phyloP scores from a whole-genome alignment of 1,140 invertebrate species.

The Atta texana region DNA sequence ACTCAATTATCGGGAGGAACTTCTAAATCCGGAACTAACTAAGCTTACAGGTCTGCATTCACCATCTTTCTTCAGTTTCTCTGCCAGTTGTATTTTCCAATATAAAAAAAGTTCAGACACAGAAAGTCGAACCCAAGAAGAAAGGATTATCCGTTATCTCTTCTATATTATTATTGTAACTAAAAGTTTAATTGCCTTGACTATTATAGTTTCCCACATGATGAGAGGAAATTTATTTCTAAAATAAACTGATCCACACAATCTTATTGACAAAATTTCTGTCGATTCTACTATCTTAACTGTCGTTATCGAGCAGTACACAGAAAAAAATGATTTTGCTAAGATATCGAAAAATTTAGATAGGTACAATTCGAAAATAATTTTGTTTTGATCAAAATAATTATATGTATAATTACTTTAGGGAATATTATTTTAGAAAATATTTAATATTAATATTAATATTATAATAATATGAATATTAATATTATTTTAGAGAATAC shows the following conservation, averaged over 20 bases:
- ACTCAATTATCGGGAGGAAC: constrained; percentile 40
- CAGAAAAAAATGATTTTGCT: not conserved
- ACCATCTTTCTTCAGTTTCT: not conserved
- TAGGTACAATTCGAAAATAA: too few relatives aligned
- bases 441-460: too few relatives aligned
- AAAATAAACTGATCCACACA: not conserved
- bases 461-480: too few relatives aligned
- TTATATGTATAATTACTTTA: too few relatives aligned
- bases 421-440: too few relatives aligned
- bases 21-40: constrained; percentile 51
- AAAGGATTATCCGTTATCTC: constrained; percentile 46
- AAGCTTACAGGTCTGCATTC: constrained; percentile 4
- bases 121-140: constrained; percentile 29
- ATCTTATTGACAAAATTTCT: not conserved
- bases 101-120: constrained; percentile 12
- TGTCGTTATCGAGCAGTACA: not conserved
- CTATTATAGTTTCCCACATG: not conserved
- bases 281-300: not conserved
- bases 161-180: constrained; percentile 32
- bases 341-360: too few relatives aligned
- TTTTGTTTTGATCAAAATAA: too few relatives aligned
- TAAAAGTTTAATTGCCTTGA: constrained; percentile 47
- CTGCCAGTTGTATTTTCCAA: not conserved
- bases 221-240: constrained; percentile 17
- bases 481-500: too few relatives aligned